Evolutionary conservation across 2,113 vertebrate genomes (phyloP), one percentile per base, ranked within the genome.

Genomic region (Hemibagrus wyckioides): DNA sequence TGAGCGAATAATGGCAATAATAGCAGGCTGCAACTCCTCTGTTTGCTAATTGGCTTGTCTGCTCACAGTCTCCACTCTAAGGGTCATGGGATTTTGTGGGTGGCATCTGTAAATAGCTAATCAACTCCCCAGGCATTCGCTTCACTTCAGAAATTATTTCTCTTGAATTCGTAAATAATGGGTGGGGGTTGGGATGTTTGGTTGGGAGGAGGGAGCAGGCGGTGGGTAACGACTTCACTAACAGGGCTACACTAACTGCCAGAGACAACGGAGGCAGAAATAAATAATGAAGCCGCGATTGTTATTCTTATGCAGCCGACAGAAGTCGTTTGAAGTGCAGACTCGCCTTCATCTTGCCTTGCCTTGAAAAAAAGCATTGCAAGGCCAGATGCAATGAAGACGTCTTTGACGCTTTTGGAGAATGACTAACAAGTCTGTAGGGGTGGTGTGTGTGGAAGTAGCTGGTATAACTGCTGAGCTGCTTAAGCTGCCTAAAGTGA

Each of bases 31-130:
- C 87, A 90, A 82, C 85, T 88, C 87, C 88, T 90, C 89, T 88
- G 88, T 85, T 87, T 90, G 86, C 90, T 92, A 89, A 89, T 91
- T 92, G 90, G 91, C 87, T 91, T 91, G 87, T 91, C 86, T 90
- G 87, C 59, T 63, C 63, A 69, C 91, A 91, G 92, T 91, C 89
- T 89, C 93, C 92, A 91, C 91, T 92, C 89, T 82, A 91, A 93
- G 92, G 93, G 93, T 93, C 94, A 92, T 91, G 92, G 92, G 93
- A 94, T 93, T 94, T 93, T 91, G 93, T 94, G 94, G 94, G 93
- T 93, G 94, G 93, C 92, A 90, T 94, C 93, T 94, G 92, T 92
- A 94, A 94, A 95, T 93, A 95, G 92, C 93, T 93, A 93, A 94
- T 94, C 91, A 93, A 93, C 92, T 94, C 93, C 90, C 91, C 84